These are phyloP conservation scores for Blastomussa wellsi DNA, from an alignment of 92 coral and sea anemone species.

Conservation along the genomic window DNA sequence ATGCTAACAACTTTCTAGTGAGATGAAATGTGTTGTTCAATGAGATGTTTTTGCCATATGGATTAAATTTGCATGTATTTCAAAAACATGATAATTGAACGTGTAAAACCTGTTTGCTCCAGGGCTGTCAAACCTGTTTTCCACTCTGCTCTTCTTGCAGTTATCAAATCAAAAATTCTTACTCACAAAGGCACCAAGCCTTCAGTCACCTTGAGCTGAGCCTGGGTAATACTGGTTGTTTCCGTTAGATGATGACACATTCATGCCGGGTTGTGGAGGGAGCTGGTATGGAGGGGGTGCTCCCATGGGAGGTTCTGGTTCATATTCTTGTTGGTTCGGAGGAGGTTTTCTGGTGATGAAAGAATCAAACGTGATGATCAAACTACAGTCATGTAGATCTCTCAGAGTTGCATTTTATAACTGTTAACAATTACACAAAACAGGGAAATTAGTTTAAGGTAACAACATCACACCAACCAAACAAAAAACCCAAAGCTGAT, in stretches of 20 bases:
- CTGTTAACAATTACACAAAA: background rate
- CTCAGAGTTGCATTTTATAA: background rate
- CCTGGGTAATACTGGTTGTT: conserved; percentile 72
- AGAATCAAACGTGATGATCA: background rate
- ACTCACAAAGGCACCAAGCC: conserved; percentile 58
- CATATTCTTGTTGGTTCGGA: conserved; percentile 36
- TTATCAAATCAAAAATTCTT: conserved; percentile 39
- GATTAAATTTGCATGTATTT: background rate
- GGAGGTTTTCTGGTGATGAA: conserved; percentile 43
- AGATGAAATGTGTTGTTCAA: background rate
- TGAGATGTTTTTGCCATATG: background rate
- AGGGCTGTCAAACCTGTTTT: conserved; percentile 43
- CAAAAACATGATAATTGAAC: background rate
- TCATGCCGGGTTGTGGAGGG: conserved; percentile 78
- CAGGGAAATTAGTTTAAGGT: background rate
- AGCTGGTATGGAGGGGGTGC: conserved; percentile 91
- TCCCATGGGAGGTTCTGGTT: conserved; percentile 69
- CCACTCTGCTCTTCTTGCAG: conserved; percentile 26
- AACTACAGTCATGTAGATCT: background rate
- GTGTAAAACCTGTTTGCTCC: no score
- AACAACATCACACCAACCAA: no score
- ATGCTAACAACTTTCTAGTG: background rate
- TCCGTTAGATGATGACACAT: conserved; percentile 68
- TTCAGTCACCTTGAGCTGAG: conserved; percentile 64
- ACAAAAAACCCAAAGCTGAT: no score